Conservation (phyloP, 1,140 invertebrate species). For the Ostrea denselamellosa region DNA sequence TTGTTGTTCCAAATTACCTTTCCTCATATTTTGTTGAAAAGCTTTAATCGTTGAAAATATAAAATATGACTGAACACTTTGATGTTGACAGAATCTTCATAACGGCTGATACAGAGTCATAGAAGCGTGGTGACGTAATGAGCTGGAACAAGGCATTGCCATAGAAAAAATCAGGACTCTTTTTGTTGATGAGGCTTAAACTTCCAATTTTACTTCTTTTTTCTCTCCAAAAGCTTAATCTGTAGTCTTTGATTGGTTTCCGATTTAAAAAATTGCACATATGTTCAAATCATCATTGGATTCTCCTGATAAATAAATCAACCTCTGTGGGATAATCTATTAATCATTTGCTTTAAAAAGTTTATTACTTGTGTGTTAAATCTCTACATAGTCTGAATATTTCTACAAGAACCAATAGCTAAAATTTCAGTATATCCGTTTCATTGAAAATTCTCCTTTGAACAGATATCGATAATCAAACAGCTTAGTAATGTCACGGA, state of each 20-base stretch:
- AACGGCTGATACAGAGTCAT: neutral
- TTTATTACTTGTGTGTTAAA: neutral
- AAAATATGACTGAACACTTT: constrained; percentile 30
- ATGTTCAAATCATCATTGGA: neutral
- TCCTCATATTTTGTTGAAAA: constrained; percentile 15
- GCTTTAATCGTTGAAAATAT: constrained; percentile 23
- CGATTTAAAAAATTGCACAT: neutral
- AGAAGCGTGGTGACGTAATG: neutral
- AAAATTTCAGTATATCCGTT: neutral
- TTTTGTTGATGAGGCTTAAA: neutral
- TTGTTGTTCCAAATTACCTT: constrained; percentile 4
- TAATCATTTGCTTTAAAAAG: constrained; percentile 10
- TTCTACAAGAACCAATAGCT: neutral
- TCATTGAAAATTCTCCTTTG: neutral
- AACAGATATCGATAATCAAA: neutral
- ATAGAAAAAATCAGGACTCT: neutral
- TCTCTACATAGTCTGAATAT: neutral
- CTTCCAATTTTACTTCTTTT: neutral
- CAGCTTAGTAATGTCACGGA: neutral
- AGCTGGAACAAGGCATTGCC: neutral
- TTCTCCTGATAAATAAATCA: neutral
- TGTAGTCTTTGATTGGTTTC: constrained; percentile 4
- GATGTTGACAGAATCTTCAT: constrained; percentile 30
- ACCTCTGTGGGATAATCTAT: neutral
- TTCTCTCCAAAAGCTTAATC: constrained; percentile 12